Evolutionary conservation across 2,113 vertebrate species (phyloP).

Genomic region (Ariopsis seemanni): DNA sequence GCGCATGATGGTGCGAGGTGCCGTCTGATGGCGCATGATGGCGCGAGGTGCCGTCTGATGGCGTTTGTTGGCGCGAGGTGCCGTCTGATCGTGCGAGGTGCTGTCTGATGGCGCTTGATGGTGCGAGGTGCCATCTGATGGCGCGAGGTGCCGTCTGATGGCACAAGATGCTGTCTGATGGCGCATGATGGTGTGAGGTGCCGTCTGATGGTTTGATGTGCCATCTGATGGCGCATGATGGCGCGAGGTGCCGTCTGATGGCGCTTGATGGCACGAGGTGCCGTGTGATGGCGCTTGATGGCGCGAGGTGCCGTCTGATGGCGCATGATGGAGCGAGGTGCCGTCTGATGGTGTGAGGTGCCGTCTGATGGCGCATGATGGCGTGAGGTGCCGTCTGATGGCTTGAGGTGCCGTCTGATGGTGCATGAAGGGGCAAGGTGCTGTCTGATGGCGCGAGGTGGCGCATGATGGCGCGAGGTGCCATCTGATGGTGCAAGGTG

Average conservation of each 20-base stretch:
- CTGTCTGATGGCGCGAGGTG: too few species aligned
- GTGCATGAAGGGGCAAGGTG: neutral
- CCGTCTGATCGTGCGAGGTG: neutral
- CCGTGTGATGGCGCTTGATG: neutral
- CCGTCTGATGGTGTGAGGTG: neutral
- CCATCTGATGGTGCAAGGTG: neutral
- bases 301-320: neutral
- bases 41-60: neutral
- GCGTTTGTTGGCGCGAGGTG: neutral
- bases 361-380: neutral
- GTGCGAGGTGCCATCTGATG: neutral
- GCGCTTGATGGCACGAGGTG: neutral
- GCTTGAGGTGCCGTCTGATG: neutral
- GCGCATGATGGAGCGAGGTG: too few species aligned
- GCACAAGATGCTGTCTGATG: too few species aligned
- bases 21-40: neutral
- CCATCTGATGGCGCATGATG: too few species aligned
- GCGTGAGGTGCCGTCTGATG: neutral
- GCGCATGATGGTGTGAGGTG: too few species aligned
- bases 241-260: too few species aligned
- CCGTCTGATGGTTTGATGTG: too few species aligned
- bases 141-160: too few species aligned
- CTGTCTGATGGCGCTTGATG: neutral
- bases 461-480: too few species aligned
- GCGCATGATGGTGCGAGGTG: neutral